These are phyloP conservation scores for Eupeodes luniger DNA, from an alignment of 2,888 invertebrate species.

Conservation along the genomic window DNA sequence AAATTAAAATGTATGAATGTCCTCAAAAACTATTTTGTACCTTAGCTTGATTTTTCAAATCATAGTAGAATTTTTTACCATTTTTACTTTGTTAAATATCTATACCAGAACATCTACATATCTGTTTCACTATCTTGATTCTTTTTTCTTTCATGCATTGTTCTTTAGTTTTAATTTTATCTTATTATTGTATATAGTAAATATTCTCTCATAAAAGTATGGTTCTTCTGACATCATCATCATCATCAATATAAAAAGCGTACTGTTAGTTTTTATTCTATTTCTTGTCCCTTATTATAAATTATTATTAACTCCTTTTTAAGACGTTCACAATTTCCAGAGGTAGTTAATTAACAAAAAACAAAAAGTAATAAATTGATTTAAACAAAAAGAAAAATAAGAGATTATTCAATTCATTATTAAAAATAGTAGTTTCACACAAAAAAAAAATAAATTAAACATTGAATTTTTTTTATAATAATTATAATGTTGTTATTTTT, in stretches of 20 bases:
- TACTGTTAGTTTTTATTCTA: constrained; percentile 14
- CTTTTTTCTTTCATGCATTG: not conserved
- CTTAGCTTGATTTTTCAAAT: constrained; percentile 34
- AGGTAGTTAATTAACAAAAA: constrained; percentile 46
- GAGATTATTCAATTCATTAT: not conserved
- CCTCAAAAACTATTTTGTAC: not conserved
- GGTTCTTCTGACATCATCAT: constrained; percentile 27
- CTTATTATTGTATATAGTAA: constrained; percentile 42
- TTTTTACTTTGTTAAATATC: constrained; percentile 9
- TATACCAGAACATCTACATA: constrained; percentile 16
- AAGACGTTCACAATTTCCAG: constrained; percentile 57
- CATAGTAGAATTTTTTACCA: not conserved
- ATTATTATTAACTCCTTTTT: constrained; percentile 4
- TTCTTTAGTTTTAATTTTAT: constrained; percentile 24
- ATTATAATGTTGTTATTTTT: not conserved
- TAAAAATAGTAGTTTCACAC: not conserved
- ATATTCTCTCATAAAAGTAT: constrained; percentile 42
- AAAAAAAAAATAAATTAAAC: constrained; percentile 22
- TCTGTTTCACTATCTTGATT: not conserved
- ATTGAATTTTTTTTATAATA: constrained; percentile 27
- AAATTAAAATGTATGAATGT: not conserved
- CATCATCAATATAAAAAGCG: constrained; percentile 36
- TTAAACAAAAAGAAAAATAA: constrained; percentile 28
- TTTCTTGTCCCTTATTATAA: constrained; percentile 2
- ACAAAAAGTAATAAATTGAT: constrained; percentile 25